phyloP scores from a whole-genome alignment of 2,797 vertebrate species.

The Syndactyla subalaris region DNA sequence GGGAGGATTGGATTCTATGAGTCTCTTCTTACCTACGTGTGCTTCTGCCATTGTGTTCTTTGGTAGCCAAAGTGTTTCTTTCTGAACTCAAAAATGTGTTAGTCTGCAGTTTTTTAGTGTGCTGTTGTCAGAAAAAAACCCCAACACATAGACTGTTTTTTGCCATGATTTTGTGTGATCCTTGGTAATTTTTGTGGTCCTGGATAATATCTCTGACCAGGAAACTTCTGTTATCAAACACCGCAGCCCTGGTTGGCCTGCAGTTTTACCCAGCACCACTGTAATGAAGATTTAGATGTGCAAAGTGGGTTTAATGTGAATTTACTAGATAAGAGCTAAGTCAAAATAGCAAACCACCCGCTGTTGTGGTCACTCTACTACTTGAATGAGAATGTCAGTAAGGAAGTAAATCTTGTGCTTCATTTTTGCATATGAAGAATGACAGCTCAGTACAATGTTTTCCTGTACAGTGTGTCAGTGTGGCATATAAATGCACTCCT shows the following conservation, averaged over 20 bases:
- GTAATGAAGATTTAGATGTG: not conserved
- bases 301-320: not conserved
- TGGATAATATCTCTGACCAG: not conserved
- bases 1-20: not conserved
- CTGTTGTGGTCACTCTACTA: not conserved
- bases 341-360: not conserved
- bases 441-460: not conserved
- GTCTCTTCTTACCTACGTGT: not conserved
- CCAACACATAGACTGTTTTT: not conserved
- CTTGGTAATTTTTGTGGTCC: not conserved
- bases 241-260: not conserved
- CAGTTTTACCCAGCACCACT: not conserved
- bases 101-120: not conserved
- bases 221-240: not conserved
- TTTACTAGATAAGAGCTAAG: not conserved
- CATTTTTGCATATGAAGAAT: not conserved
- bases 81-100: not conserved
- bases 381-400: not conserved
- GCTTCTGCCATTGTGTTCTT: not conserved
- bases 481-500: not conserved
- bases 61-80: not conserved
- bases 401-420: not conserved
- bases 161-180: not conserved
- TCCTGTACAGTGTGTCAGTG: not conserved
- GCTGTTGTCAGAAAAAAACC: not conserved